Evolutionary conservation across 1,140 invertebrate genomes (phyloP).

Genomic region (Saccostrea cuccullata): DNA sequence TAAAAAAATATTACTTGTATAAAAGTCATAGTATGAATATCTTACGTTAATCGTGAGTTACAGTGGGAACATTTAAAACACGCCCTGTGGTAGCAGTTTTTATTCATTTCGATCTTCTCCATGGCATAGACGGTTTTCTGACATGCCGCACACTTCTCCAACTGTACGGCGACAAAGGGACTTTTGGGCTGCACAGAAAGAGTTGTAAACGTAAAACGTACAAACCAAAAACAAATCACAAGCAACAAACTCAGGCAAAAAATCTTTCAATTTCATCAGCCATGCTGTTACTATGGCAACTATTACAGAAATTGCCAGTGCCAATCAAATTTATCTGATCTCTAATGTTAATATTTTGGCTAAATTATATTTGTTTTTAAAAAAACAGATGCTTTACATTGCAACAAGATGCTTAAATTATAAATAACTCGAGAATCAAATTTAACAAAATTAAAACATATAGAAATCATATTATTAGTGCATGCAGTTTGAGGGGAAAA

Average conservation of each 20-base stretch:
- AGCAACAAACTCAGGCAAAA: slow-evolving; percentile 48
- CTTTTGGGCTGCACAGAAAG: slow-evolving; percentile 61
- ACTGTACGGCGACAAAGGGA: slow-evolving; percentile 77
- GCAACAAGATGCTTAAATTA: slow-evolving; percentile 8
- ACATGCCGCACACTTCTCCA: slow-evolving; percentile 86
- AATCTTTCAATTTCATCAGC: slow-evolving; percentile 49
- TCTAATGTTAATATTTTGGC: neutral
- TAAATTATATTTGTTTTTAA: neutral
- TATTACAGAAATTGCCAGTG: neutral
- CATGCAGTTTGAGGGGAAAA: slow-evolving; percentile 9
- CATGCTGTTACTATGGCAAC: slow-evolving; percentile 44
- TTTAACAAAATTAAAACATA: neutral
- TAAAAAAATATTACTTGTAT: neutral
- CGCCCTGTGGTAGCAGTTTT: slow-evolving; percentile 87
- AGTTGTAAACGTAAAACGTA: slow-evolving; percentile 34
- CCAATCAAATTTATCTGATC: neutral
- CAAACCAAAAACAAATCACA: slow-evolving; percentile 45
- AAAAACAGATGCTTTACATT: neutral
- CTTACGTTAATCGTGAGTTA: slow-evolving; percentile 86
- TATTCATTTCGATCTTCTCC: slow-evolving; percentile 88
- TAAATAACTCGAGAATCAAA: neutral
- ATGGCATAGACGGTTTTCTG: slow-evolving; percentile 88
- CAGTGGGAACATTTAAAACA: slow-evolving; percentile 91
- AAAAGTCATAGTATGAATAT: slow-evolving; percentile 42
- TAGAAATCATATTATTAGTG: neutral